These are phyloP conservation scores for Bos taurus DNA, from an alignment of 2,113 vertebrate species.

Conservation along the genomic window DNA sequence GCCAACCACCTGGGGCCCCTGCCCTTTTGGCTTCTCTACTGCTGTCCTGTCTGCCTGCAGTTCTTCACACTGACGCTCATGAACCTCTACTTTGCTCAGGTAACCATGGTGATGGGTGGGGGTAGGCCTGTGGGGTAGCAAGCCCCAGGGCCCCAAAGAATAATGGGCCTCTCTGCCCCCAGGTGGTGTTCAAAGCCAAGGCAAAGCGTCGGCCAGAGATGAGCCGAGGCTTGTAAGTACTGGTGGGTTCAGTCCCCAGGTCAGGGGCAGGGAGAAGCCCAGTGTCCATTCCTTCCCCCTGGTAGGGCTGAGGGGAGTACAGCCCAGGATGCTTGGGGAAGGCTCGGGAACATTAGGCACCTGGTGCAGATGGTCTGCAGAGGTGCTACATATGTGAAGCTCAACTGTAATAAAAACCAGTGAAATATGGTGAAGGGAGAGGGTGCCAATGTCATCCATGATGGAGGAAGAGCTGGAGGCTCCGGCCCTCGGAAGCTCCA, in stretches of 20 bases:
- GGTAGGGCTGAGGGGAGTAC: not conserved
- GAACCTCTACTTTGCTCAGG: slow-evolving; percentile 91
- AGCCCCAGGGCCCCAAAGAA: not conserved
- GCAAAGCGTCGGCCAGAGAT: slow-evolving; percentile 78
- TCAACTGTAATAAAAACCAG: not conserved
- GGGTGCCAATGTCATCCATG: not conserved
- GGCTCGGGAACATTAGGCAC: not conserved
- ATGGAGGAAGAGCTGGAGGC: not conserved
- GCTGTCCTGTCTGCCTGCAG: slow-evolving; percentile 90
- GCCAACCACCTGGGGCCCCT: slow-evolving; percentile 86
- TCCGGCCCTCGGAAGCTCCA: not conserved
- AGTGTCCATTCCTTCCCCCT: not conserved
- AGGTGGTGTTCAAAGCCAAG: slow-evolving; percentile 89
- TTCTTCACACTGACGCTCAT: slow-evolving; percentile 92
- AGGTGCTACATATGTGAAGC: not conserved
- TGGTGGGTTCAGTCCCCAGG: not conserved
- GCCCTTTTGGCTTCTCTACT: slow-evolving; percentile 89
- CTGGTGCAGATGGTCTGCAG: not conserved
- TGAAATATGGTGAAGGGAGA: not conserved
- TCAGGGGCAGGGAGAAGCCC: not conserved
- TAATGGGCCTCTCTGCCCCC: slow-evolving; percentile 47
- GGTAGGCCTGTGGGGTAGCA: not conserved
- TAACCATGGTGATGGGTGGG: slow-evolving; percentile 55
- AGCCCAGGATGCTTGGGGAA: not conserved
- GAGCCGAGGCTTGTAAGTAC: slow-evolving; percentile 85